Conservation (phyloP, 2,888 invertebrate species). For the Drosophila helvetica region DNA sequence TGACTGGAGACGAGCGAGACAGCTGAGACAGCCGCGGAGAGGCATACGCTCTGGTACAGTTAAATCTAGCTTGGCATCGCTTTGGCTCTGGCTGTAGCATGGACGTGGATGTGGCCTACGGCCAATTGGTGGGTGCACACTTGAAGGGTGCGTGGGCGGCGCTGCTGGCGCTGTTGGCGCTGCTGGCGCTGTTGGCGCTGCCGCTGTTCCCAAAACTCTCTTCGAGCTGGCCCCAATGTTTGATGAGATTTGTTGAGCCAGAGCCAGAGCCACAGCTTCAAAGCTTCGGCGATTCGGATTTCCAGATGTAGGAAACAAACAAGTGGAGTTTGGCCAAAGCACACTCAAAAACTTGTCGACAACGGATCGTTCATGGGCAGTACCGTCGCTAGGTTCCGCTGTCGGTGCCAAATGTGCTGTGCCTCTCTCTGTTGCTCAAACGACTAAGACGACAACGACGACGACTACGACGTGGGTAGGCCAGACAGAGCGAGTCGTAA, state of each 20-base stretch:
- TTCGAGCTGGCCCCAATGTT: conserved; percentile 1
- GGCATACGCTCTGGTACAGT: conserved; percentile 52
- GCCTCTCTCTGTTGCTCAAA: conserved; percentile 69
- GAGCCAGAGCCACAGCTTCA: conserved; percentile 15
- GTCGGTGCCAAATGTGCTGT: conserved; percentile 48
- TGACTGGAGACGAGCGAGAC: background rate
- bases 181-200: background rate
- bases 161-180: conserved; percentile 5
- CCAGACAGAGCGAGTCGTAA: conserved; percentile 68
- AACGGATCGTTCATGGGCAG: conserved; percentile 34
- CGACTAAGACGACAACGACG: conserved; percentile 38
- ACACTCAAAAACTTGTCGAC: conserved; percentile 18
- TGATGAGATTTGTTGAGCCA: conserved; percentile 22
- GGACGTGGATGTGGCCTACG: conserved; percentile 49
- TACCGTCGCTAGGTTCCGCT: conserved; percentile 5
- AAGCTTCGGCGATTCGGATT: conserved; percentile 10
- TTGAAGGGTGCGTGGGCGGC: conserved; percentile 43
- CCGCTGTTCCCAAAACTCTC: conserved; percentile 39
- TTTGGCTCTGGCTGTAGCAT: conserved; percentile 19
- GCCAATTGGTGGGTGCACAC: conserved; percentile 70
- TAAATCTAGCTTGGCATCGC: conserved; percentile 37
- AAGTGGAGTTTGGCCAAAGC: conserved; percentile 20
- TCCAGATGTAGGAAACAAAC: conserved; percentile 6
- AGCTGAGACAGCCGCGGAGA: conserved; percentile 2
- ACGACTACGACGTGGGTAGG: conserved; percentile 71